Evolutionary conservation across 92 coral and sea anemone species (phyloP).

Genomic region (Scolanthus callimorphus): DNA sequence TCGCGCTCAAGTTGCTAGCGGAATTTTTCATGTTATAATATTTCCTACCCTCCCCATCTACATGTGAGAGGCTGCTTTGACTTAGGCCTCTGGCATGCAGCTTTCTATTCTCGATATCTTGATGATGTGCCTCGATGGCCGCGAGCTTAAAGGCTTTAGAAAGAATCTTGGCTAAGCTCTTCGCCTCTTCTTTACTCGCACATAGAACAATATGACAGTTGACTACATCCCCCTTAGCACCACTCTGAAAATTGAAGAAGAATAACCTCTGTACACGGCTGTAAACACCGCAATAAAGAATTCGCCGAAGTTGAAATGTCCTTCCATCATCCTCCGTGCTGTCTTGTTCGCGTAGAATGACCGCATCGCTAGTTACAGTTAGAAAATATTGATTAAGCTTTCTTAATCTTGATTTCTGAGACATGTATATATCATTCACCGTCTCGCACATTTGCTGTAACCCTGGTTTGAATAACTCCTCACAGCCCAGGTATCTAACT

Average conservation of each 20-base stretch:
- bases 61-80: constrained; percentile 50
- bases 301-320: constrained; percentile 67
- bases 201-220: constrained; percentile 83
- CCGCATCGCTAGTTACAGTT: constrained; percentile 77
- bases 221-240: constrained; percentile 81
- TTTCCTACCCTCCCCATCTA: constrained; percentile 9
- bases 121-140: constrained; percentile 67
- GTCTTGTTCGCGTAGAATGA: constrained; percentile 70
- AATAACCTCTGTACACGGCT: constrained; percentile 76
- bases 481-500: constrained; percentile 91
- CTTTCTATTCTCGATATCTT: constrained; percentile 60
- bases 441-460: constrained; percentile 85
- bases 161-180: constrained; percentile 87
- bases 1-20: constrained; percentile 26
- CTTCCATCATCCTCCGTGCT: constrained; percentile 78
- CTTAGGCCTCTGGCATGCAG: constrained; percentile 72
- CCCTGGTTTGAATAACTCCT: constrained; percentile 75
- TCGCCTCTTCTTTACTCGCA: constrained; percentile 81
- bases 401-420: constrained; percentile 46
- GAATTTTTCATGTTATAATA: constrained; percentile 46
- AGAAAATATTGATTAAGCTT: constrained; percentile 63
- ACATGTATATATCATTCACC: constrained; percentile 54
- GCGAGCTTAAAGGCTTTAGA: constrained; percentile 62
- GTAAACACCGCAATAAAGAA: constrained; percentile 86
- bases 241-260: constrained; percentile 93